Base-by-base conservation (phyloP, 1,140 invertebrate genomes). In the Idris sp. region DNA sequence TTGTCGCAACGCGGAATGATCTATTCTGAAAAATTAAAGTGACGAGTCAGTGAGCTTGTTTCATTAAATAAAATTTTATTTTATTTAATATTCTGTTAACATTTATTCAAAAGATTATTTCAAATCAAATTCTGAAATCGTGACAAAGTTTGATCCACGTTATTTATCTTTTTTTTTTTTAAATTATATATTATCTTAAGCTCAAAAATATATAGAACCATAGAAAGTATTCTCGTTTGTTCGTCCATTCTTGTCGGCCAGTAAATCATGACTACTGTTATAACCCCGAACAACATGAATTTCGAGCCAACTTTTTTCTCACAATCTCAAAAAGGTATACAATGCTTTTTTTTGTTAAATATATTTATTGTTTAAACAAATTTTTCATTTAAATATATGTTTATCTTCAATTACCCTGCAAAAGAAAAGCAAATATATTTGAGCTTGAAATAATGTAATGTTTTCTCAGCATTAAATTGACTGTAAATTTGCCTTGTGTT, bases 141-240 rank as follows among this genome's bases (percentile, higher is more conserved):
- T 31, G 16, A 38, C 31, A 14, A 59, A 48, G 28, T 44, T 25
- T 25, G 44, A 77, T 56, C 33, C 77, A 53, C 65, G 58, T 72
- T 73, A 31, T 58, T 58, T 68, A 49, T 68, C 53, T 68, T 51
- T 14, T 15, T 16, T 33, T 11, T 36, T 33, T 33, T 68, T 72
- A 62, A 62, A 72, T n/a, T 62, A 72, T 61, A 62, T 72, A 62
- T 72, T 72, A 56, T 72, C 56, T 54, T 41, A 56, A 49, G 33
- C 58, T 41, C 48, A 25, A 3, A 61, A 26, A 61, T 54, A 61
- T 54, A 71, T 38, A 59, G 53, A 49, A 14, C 31, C 65, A 38
- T 69, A 69, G 65, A 68, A 68, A 59, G 64, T 68, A 59, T 46
- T 49, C 54, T 30, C 44, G 31, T 56, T 69, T 28, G 44, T 68